Evolutionary conservation across 2,113 vertebrate genomes (phyloP).

Genomic region (Monarcha castaneiventris): DNA sequence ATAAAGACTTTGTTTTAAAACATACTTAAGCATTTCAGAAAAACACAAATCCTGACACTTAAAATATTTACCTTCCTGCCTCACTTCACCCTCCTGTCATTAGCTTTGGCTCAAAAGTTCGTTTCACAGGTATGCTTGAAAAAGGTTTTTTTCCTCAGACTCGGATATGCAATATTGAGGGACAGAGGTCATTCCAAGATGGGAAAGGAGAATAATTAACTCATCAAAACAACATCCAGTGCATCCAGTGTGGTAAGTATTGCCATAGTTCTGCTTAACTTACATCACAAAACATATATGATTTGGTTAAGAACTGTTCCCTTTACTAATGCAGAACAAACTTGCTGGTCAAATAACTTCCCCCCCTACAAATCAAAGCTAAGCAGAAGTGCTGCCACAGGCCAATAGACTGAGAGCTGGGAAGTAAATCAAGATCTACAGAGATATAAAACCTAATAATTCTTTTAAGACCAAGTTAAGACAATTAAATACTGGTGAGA

Average conservation of each 20-base stretch:
- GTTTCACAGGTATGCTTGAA: not conserved
- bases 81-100: not conserved
- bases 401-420: not conserved
- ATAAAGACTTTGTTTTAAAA: not conserved
- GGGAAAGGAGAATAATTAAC: not conserved
- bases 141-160: not conserved
- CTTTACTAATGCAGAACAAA: not conserved
- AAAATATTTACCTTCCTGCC: not conserved
- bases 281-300: not conserved
- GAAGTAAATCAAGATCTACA: slow-evolving; percentile 37
- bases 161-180: not conserved
- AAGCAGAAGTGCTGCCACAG: slow-evolving; percentile 6
- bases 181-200: not conserved
- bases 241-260: not conserved
- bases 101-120: not conserved
- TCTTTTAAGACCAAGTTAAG: slow-evolving; percentile 41
- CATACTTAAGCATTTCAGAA: not conserved
- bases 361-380: not conserved
- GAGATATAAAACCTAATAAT: slow-evolving; percentile 47
- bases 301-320: not conserved
- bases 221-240: not conserved
- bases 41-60: not conserved
- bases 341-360: not conserved
- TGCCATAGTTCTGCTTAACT: not conserved
- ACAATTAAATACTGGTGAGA: slow-evolving; percentile 44